phyloP scores from a whole-genome alignment of 2,888 invertebrate species.

The Melieria omissa region DNA sequence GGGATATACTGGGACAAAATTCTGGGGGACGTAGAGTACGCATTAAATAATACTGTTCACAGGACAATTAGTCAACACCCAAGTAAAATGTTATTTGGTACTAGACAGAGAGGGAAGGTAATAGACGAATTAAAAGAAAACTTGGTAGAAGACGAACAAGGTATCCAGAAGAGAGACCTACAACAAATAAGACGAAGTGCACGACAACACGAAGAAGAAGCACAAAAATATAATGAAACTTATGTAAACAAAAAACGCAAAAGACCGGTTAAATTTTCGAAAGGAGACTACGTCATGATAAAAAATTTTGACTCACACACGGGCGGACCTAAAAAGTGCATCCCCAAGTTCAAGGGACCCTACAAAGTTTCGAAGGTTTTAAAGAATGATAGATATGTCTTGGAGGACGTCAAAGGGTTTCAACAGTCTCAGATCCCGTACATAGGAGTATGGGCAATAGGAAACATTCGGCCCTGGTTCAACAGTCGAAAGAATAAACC shows the following conservation, averaged over 20 bases:
- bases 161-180: constrained; percentile 3
- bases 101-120: constrained; percentile 26
- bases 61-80: constrained; percentile 27
- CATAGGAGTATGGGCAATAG: constrained; percentile 3
- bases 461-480: constrained; percentile 10
- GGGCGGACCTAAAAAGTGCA: not conserved
- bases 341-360: constrained; percentile 1
- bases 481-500: too few relatives aligned
- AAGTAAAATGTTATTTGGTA: constrained; percentile 36
- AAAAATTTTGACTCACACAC: constrained; percentile 1
- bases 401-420: constrained; percentile 5
- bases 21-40: constrained; percentile 18
- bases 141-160: constrained; percentile 13
- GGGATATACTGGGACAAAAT: constrained; percentile 28
- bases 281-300: constrained; percentile 4
- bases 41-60: constrained; percentile 29
- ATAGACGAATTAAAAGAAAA: constrained; percentile 21
- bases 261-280: not conserved
- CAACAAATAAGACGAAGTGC: constrained; percentile 2
- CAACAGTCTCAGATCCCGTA: not conserved
- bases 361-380: constrained; percentile 3
- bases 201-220: not conserved
- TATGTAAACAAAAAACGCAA: constrained; percentile 1
- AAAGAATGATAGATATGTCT: constrained; percentile 7
- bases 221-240: constrained; percentile 4